A percentile compares a stretch with the other conserved stretches of the same genome.
Conservation (phyloP, 2,888 invertebrate genomes). For the Agelastica alni region DNA sequence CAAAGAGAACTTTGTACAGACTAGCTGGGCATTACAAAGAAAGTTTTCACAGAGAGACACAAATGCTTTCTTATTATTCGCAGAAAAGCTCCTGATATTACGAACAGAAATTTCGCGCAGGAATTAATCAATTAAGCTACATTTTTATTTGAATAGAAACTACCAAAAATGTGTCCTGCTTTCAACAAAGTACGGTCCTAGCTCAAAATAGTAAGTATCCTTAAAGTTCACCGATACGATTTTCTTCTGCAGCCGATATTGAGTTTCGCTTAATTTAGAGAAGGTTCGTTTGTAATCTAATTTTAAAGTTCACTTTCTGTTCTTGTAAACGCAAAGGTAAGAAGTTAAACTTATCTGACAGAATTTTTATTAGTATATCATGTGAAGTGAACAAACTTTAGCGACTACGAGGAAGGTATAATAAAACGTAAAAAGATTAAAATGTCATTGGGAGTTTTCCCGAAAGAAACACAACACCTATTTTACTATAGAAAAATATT, state of each 20-base stretch:
- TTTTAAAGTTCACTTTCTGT: conserved; percentile 25
- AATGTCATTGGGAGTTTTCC: no score
- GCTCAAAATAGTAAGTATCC: conserved; percentile 20
- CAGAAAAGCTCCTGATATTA: no score
- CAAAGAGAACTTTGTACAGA: no score
- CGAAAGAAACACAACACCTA: no score
- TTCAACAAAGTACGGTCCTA: conserved; percentile 8
- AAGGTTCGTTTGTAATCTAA: conserved; percentile 29
- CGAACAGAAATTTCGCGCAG: no score
- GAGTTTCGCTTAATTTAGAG: conserved; percentile 30
- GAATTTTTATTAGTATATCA: conserved; percentile 16
- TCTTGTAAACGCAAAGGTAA: conserved; percentile 16
- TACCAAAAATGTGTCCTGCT: no score
- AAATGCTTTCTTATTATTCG: no score
- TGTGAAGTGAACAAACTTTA: not conserved
- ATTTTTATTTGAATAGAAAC: no score
- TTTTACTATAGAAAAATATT: no score
- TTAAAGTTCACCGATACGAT: conserved; percentile 23
- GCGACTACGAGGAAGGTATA: not conserved
- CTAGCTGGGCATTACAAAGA: no score
- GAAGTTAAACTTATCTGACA: conserved; percentile 16
- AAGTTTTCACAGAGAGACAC: no score
- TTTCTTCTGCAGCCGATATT: conserved; percentile 27
- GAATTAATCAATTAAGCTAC: no score
- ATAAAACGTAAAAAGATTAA: not conserved